Evolutionary conservation across 2,888 invertebrate species (phyloP).

Genomic region (Augiades crinisus): DNA sequence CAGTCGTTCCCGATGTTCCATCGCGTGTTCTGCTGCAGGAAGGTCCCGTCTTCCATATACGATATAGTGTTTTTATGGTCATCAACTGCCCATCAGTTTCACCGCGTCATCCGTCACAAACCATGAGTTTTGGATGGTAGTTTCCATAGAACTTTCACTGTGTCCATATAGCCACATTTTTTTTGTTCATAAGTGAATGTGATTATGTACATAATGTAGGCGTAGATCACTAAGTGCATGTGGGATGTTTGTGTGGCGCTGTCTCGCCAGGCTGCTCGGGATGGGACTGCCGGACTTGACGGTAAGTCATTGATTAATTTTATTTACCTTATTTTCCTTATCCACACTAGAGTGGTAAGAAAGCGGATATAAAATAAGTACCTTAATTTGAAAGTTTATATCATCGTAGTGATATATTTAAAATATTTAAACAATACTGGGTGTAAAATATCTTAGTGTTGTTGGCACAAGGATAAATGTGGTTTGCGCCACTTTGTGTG

Average conservation of each 20-base stretch:
- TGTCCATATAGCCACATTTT: constrained; percentile 6
- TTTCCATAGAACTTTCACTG: not conserved
- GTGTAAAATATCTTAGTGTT: not conserved
- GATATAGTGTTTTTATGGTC: not conserved
- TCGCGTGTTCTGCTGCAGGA: constrained; percentile 74
- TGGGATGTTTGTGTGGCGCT: constrained; percentile 73
- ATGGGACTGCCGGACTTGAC: constrained; percentile 74
- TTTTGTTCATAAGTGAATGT: constrained; percentile 22
- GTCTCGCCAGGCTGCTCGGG: constrained; percentile 57
- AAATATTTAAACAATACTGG: no score
- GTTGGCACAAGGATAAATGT: constrained; percentile 6
- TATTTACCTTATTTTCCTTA: no score
- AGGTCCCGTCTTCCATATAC: constrained; percentile 49
- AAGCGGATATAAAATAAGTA: no score
- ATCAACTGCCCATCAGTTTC: not conserved
- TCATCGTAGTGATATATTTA: not conserved
- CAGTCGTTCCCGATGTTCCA: constrained; percentile 71
- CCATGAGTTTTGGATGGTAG: not conserved
- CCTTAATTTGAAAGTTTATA: no score
- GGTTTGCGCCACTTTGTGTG: not conserved
- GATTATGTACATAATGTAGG: constrained; percentile 40
- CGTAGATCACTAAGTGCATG: constrained; percentile 38
- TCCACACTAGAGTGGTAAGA: no score
- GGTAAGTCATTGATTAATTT: constrained; percentile 52
- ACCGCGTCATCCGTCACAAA: not conserved